Conservation (phyloP, 2,888 invertebrate genomes). For the Tetheella fluctuosa region DNA sequence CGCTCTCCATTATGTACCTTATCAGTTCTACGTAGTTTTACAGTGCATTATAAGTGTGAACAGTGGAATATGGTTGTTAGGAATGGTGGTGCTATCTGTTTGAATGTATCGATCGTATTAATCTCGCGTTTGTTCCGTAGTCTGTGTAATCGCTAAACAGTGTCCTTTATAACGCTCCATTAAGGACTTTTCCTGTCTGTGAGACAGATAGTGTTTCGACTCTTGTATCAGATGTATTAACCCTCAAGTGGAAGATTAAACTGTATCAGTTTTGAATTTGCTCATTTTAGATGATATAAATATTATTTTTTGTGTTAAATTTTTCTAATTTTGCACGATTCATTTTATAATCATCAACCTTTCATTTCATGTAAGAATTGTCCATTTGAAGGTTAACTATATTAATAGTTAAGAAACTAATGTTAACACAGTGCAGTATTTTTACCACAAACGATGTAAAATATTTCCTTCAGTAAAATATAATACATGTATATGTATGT, state of each 20-base stretch:
- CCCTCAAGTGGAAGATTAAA: constrained; percentile 3
- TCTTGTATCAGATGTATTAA: constrained; percentile 3
- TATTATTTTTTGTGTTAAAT: neutral
- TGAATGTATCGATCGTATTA: constrained; percentile 49
- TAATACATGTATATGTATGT: constrained; percentile 1
- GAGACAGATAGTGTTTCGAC: constrained; percentile 18
- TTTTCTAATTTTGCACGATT: neutral
- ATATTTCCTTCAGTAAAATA: neutral
- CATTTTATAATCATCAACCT: neutral
- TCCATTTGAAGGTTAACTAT: neutral
- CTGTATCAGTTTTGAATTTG: constrained; percentile 7
- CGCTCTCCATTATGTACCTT: constrained; percentile 5
- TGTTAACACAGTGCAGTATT: neutral
- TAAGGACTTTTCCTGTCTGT: constrained; percentile 25
- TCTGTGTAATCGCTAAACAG: constrained; percentile 23
- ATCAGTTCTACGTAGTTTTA: constrained; percentile 1
- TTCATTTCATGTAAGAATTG: neutral
- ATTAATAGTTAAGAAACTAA: neutral
- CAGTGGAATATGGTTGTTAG: constrained; percentile 58
- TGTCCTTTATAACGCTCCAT: constrained; percentile 24
- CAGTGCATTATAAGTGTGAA: constrained; percentile 23
- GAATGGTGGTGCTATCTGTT: constrained; percentile 78
- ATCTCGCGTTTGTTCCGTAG: constrained; percentile 32
- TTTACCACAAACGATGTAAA: neutral
- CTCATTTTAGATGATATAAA: constrained; percentile 5